These are phyloP conservation scores for Tuta absoluta DNA, from an alignment of 2,888 invertebrate species.

Conservation along the genomic window DNA sequence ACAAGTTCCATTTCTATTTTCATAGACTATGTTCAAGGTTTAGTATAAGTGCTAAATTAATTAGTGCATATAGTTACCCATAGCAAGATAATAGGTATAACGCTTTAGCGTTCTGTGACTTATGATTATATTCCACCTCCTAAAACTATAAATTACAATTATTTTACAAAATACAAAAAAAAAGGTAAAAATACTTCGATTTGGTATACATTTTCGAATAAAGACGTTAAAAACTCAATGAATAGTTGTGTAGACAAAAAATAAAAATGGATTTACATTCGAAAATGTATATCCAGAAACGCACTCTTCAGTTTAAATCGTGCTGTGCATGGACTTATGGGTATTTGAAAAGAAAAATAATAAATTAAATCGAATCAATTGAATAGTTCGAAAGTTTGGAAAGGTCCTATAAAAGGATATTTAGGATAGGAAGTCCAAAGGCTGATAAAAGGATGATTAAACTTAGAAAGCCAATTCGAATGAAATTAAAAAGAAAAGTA, in stretches of 20 bases:
- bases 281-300: not conserved
- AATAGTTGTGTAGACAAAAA: not conserved
- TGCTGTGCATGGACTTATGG: constrained; percentile 19
- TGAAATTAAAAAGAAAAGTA: not conserved
- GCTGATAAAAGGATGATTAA: constrained; percentile 38
- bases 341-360: constrained; percentile 10
- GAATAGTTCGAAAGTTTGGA: constrained; percentile 1
- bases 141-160: not conserved
- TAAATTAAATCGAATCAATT: constrained; percentile 10
- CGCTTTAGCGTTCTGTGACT: constrained; percentile 61
- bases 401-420: not conserved
- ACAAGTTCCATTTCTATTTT: not conserved
- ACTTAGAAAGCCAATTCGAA: constrained; percentile 22
- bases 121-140: constrained; percentile 41
- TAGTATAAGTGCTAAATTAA: constrained; percentile 31
- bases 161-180: constrained; percentile 5
- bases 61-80: constrained; percentile 21
- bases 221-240: not conserved
- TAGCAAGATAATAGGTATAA: constrained; percentile 40
- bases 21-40: not conserved
- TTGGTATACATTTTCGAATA: not conserved
- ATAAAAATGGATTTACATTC: not conserved
- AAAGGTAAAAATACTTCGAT: not conserved
- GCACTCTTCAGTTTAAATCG: not conserved
- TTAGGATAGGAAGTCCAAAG: constrained; percentile 41